Base-by-base conservation (phyloP, 2,888 invertebrate genomes). In the Amitus sp. region DNA sequence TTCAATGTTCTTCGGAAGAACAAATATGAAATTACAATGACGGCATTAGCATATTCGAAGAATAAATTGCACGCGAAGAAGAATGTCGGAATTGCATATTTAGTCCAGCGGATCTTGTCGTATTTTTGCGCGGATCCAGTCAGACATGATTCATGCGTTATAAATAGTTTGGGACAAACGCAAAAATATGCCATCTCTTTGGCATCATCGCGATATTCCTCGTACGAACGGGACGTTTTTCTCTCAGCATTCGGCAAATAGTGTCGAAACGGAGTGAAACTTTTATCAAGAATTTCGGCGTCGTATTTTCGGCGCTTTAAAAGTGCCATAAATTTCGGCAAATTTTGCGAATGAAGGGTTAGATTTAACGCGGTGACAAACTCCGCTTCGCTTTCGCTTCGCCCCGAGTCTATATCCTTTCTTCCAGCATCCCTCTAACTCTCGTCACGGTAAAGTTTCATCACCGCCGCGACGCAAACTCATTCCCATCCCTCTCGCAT, bases 401-500 rank as follows among this genome's bases (percentile, higher is more conserved):
- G 47, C 56, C 33, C 53, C 28, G 45, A 39, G 53, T 51, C 48
- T 48, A 45, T 45, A 54, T 55, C 54, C 58, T 48, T 58, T 54
- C 40, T 64, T 58, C 64, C 43, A 45, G 54, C 65, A 62, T 66
- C 66, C 66, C 66, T 77, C 78, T 75, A 74, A 57, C 66, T 78
- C 78, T 79, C 77, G 79, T 80, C 80, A 80, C 74, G 76, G 78
- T 67, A 80, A 82, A 82, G 79, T 82, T 82, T 80, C 80, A 79
- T 82, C 79, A 78, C 74, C 74, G 73, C 70, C 72, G 70, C 76
- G 74, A 78, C 77, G 77, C 76, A 78, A 80, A 79, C 80, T 80
- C 79, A 76, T 79, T 78, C 76, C 72, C 73, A 74, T 69, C 73
- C 77, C 78, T 72, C 43, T 51, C 58, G 61, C 54, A 49, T 45